Base-by-base conservation (phyloP, 2,113 vertebrate genomes). In the Crotalus horridus region DNA sequence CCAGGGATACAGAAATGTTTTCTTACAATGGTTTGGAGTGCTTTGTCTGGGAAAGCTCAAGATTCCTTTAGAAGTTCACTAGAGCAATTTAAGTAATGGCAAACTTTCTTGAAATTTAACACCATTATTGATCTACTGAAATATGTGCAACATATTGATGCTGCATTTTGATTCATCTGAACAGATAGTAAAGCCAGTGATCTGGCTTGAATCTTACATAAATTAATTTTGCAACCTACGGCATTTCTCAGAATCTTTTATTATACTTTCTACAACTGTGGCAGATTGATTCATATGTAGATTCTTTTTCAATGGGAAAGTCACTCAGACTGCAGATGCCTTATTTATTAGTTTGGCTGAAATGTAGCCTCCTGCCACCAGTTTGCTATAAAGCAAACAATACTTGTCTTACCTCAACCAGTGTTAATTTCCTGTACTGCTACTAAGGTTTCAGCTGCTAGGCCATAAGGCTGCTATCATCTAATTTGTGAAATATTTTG, bases 401-500 rank as follows among this genome's bases (percentile, higher is more conserved):
- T 92, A 92, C 55, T 64, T 87, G 5, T 85, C 86, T 91, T 85
- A 7, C 20, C 29, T 15, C 33, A 91, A 46, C 53, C 85, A 51
- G 15, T 74, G 58, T 23, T 90, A 74, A 51, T 58, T 90, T 90
- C 24, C 23, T 56, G 54, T 81, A 89, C 15, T 53, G 85, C 23
- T 58, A 90, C 8, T 93, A 85, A 87, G 51, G 39, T 69, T 90
- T 87, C 15, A 12, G 39, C 29, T 61, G 48, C 43, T 58, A 90
- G 88, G 61, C 59, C 9, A 92, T 59, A 26, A 54, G 6, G 12
- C 64, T 74, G 10, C 46, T 88, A 54, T 85, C 74, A 93, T 46
- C 74, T 91, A 59, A 43, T 85, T 11, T 54, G 56, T 46, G 54
- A 59, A 89, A 86, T 93, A n/a, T 88, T 90, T 90, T 90, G 21